Evolutionary conservation across 2,113 vertebrate species (phyloP).

Genomic region (Passer domesticus): DNA sequence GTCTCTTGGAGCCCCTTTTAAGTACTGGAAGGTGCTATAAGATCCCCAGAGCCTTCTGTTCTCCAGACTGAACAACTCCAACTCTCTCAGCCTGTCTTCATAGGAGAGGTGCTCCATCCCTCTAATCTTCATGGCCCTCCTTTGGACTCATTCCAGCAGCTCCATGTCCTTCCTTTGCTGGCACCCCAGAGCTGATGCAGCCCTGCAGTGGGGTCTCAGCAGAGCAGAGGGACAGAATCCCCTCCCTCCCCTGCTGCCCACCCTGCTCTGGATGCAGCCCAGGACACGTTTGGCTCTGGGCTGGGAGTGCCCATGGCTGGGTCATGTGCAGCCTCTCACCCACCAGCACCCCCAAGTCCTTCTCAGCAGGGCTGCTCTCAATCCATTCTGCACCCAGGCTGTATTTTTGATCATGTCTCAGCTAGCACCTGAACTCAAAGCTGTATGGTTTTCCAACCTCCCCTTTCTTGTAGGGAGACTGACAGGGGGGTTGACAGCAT

Average conservation of each 20-base stretch:
- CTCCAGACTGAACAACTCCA: neutral
- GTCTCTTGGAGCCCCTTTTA: neutral
- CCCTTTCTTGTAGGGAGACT: neutral
- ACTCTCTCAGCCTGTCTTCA: neutral
- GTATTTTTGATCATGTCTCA: neutral
- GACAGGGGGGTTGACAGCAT: neutral
- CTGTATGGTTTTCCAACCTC: neutral
- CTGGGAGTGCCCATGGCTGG: neutral
- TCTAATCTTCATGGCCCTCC: rapidly evolving
- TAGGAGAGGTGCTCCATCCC: neutral
- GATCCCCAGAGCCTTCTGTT: neutral
- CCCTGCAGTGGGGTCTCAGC: neutral
- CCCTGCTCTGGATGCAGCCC: neutral
- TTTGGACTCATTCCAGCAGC: rapidly evolving
- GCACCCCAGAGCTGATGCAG: neutral
- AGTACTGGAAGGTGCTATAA: neutral
- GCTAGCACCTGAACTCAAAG: neutral
- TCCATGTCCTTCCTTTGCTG: neutral
- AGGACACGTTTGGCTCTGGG: neutral
- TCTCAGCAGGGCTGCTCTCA: rapidly evolving
- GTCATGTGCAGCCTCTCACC: neutral
- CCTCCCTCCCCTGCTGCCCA: neutral
- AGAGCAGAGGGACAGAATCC: neutral
- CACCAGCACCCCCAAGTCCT: rapidly evolving
- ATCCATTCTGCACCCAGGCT: neutral